A percentile compares a stretch with the other conserved stretches of the same genome.
These are phyloP conservation scores for Mirza zaza DNA, from an alignment of 2,113 vertebrate genomes.

Conservation along the genomic window DNA sequence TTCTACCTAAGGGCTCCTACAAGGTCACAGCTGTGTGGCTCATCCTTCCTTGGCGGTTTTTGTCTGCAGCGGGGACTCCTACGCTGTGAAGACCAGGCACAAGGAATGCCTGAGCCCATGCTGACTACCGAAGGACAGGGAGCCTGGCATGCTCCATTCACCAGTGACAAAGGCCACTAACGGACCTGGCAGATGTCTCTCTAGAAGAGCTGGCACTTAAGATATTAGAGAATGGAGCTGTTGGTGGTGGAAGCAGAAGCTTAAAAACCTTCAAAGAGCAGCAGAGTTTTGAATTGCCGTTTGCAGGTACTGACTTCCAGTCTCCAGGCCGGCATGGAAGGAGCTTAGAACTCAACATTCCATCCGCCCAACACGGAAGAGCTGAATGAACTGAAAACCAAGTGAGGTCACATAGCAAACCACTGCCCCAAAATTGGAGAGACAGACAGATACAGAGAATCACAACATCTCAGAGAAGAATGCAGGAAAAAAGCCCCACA, in stretches of 20 bases:
- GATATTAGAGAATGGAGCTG: accelerated
- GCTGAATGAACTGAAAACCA: too few relatives aligned
- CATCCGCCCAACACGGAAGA: accelerated
- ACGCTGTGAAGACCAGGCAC: neutral
- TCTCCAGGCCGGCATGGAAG: accelerated
- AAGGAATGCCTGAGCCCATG: neutral
- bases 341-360: neutral
- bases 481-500: accelerated
- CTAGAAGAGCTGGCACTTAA: neutral
- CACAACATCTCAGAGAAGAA: neutral
- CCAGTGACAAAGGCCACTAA: neutral
- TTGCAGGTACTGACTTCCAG: neutral
- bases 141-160: neutral
- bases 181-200: accelerated
- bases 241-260: neutral
- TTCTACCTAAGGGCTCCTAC: neutral
- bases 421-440: neutral
- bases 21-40: neutral
- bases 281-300: neutral
- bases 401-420: neutral
- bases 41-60: accelerated
- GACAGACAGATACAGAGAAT: neutral
- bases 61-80: neutral
- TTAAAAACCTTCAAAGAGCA: neutral
- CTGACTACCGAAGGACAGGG: neutral